Conservation (phyloP, 92 coral and sea anemone species). For the Virgularia gustaviana region DNA sequence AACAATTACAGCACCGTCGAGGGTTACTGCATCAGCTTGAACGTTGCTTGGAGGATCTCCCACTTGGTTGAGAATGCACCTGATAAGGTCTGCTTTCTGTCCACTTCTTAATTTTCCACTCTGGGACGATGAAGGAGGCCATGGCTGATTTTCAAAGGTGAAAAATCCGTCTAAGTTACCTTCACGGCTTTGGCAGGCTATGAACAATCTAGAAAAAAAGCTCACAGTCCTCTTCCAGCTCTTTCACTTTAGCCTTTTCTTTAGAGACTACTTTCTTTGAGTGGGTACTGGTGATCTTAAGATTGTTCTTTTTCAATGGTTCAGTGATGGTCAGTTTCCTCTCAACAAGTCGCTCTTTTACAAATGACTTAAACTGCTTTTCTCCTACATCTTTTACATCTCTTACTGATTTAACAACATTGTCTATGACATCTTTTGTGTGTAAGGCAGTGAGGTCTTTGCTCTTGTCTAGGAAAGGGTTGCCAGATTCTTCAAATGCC, state of each 20-base stretch:
- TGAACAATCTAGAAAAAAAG: conserved; percentile 52
- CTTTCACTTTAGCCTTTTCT: conserved; percentile 48
- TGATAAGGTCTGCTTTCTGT: conserved; percentile 58
- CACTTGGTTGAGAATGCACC: conserved; percentile 36
- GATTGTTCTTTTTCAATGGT: conserved; percentile 34
- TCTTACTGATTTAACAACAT: conserved; percentile 41
- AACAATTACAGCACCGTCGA: conserved; percentile 60
- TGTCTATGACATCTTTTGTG: conserved; percentile 58
- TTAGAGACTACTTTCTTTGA: conserved; percentile 30
- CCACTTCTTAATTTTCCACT: conserved; percentile 56
- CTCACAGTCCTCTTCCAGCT: conserved; percentile 51
- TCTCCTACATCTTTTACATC: conserved; percentile 43
- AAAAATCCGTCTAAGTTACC: conserved; percentile 54
- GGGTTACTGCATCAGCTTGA: conserved; percentile 35
- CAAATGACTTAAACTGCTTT: conserved; percentile 45
- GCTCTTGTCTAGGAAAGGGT: conserved; percentile 57
- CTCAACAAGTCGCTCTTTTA: conserved; percentile 50
- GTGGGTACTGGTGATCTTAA: conserved; percentile 13
- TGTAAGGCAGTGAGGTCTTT: conserved; percentile 60
- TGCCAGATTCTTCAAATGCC: conserved; percentile 52
- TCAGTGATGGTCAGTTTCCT: conserved; percentile 36
- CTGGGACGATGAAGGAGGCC: conserved; percentile 55
- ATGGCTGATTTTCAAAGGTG: conserved; percentile 53
- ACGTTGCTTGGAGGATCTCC: conserved; percentile 22
- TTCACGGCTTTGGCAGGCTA: conserved; percentile 52